Evolutionary conservation across 2,113 vertebrate genomes (phyloP).

Genomic region (Gymnarchus niloticus): DNA sequence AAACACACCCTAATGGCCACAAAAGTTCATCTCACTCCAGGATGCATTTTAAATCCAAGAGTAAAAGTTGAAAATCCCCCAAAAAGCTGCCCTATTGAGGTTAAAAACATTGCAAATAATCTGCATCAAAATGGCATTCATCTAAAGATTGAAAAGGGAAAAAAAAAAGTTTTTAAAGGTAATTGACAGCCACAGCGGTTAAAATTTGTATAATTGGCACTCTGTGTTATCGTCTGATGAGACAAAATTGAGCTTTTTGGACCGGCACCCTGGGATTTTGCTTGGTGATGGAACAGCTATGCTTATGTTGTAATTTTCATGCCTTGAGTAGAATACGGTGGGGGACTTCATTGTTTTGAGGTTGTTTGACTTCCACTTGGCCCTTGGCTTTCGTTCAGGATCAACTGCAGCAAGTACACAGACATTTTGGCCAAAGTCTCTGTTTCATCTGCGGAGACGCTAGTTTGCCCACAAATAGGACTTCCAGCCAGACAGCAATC

Average conservation of each 20-base stretch:
- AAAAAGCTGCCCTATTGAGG: slow-evolving; percentile 5
- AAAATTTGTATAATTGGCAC: neutral
- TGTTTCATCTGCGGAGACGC: neutral
- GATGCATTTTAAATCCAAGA: neutral
- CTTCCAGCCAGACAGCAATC: slow-evolving; percentile 1
- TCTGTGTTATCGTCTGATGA: neutral
- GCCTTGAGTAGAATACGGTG: neutral
- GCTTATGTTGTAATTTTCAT: neutral
- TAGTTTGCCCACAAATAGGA: neutral
- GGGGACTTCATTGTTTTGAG: neutral
- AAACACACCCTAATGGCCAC: too few species aligned
- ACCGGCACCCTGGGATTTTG: neutral
- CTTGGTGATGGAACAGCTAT: neutral
- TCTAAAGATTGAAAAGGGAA: neutral
- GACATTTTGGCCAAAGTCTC: neutral
- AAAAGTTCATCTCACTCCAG: neutral
- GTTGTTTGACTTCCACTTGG: neutral
- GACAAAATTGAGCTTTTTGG: neutral
- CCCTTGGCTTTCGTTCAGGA: neutral
- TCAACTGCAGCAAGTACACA: neutral
- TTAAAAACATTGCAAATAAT: neutral
- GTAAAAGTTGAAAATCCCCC: neutral
- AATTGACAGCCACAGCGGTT: neutral
- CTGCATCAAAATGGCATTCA: neutral
- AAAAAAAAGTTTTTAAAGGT: neutral